These are phyloP conservation scores for Patella ulyssiponensis DNA, from an alignment of 2,888 invertebrate genomes.

Conservation along the genomic window DNA sequence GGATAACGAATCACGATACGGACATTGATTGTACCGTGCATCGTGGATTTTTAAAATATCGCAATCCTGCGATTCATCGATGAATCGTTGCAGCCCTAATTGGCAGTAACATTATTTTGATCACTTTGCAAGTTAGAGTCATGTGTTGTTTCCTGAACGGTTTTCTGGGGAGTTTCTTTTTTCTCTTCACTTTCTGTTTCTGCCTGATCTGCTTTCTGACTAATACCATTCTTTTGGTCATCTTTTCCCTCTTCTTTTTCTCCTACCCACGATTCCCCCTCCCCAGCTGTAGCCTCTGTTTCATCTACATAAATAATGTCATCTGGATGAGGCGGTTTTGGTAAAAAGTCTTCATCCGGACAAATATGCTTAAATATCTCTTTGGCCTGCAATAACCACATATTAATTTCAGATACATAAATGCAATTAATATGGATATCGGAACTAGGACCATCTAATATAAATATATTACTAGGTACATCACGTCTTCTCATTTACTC, in stretches of 20 bases:
- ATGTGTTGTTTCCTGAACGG: too few relatives aligned
- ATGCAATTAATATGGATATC: slow-evolving; percentile 78
- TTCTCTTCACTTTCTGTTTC: too few relatives aligned
- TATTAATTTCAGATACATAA: background rate
- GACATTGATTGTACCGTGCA: too few relatives aligned
- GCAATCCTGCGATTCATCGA: too few relatives aligned
- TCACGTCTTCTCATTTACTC: slow-evolving; percentile 36
- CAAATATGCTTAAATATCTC: slow-evolving; percentile 87
- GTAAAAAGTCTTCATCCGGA: slow-evolving; percentile 89
- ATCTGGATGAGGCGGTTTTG: slow-evolving; percentile 94
- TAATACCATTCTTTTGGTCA: background rate
- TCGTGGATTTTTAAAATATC: too few relatives aligned
- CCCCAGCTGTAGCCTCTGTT: slow-evolving; percentile 39
- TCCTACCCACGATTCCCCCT: slow-evolving; percentile 24
- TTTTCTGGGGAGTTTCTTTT: too few relatives aligned
- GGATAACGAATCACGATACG: too few relatives aligned
- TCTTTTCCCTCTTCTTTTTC: background rate
- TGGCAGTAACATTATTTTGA: too few relatives aligned
- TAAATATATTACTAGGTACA: slow-evolving; percentile 59
- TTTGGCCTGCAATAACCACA: slow-evolving; percentile 78
- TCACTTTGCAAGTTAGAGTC: too few relatives aligned
- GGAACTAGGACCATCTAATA: slow-evolving; percentile 82
- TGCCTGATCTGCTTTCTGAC: background rate
- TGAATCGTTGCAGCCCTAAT: too few relatives aligned
- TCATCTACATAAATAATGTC: slow-evolving; percentile 75